These are phyloP conservation scores for Ophion ellenae DNA, from an alignment of 2,888 invertebrate genomes.

Conservation along the genomic window DNA sequence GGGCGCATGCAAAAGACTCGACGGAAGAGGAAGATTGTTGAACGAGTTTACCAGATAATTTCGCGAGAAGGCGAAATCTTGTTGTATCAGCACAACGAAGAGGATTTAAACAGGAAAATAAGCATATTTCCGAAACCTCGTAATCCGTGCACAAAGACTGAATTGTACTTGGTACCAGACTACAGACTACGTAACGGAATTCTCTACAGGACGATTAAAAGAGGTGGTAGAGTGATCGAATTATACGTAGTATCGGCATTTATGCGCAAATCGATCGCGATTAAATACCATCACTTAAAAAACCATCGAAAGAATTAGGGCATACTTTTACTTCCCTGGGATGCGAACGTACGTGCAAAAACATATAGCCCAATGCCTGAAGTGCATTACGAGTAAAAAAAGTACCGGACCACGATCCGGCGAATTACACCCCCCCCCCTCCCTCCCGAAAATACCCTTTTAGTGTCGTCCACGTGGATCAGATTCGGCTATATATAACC, in stretches of 20 bases:
- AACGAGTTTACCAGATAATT: conserved; percentile 42
- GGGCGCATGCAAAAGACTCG: conserved; percentile 60
- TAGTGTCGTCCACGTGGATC: too few species aligned
- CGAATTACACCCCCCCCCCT: too few species aligned
- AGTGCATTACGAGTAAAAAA: too few species aligned
- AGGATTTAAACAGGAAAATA: neutral
- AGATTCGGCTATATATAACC: too few species aligned
- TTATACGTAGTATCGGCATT: conserved; percentile 43
- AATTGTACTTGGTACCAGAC: neutral
- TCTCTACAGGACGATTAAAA: conserved; percentile 3
- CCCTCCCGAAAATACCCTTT: too few species aligned
- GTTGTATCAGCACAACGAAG: neutral
- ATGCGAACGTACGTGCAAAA: too few species aligned
- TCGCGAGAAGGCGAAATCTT: conserved; percentile 21
- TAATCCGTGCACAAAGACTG: conserved; percentile 2
- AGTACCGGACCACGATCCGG: too few species aligned
- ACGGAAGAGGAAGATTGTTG: conserved; percentile 6
- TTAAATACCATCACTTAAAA: neutral
- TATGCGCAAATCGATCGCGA: conserved; percentile 58
- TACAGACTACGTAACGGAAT: conserved; percentile 23
- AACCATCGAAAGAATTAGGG: too few species aligned
- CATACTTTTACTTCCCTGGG: too few species aligned
- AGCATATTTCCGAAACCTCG: neutral
- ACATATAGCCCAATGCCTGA: too few species aligned
- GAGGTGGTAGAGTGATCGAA: conserved; percentile 27